Conservation (phyloP, 2,797 vertebrate species). For the Brotula barbata region DNA sequence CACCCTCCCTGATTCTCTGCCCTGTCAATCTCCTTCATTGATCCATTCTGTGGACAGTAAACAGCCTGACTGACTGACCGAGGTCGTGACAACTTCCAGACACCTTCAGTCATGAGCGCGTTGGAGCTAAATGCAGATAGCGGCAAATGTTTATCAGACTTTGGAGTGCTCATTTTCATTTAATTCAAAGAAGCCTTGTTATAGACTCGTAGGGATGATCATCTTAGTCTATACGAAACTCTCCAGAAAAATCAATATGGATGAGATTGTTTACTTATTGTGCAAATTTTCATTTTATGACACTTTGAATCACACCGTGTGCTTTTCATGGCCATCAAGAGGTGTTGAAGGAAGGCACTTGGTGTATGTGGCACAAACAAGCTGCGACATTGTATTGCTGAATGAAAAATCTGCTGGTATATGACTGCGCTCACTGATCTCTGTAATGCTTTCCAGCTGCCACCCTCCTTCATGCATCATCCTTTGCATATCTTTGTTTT, state of each 20-base stretch:
- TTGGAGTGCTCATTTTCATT: slow-evolving; percentile 12
- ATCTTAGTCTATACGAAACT: not conserved
- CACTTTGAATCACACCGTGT: too few species aligned
- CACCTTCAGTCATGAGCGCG: slow-evolving; percentile 19
- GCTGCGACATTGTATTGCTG: slow-evolving; percentile 15
- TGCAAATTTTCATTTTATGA: too few species aligned
- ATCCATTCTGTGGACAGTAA: slow-evolving; percentile 27
- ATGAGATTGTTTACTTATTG: too few species aligned
- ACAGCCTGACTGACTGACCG: slow-evolving; percentile 6
- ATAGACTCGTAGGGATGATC: not conserved
- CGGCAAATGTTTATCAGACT: not conserved
- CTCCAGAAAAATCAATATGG: not conserved
- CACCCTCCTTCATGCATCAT: slow-evolving; percentile 2
- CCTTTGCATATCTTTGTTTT: slow-evolving; percentile 5
- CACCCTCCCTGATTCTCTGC: not conserved
- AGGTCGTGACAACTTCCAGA: slow-evolving; percentile 21
- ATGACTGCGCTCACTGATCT: slow-evolving; percentile 8
- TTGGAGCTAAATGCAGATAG: slow-evolving; percentile 16
- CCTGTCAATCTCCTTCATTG: slow-evolving; percentile 16
- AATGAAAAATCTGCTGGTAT: not conserved
- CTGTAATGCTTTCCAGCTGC: not conserved
- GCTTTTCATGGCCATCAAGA: too few species aligned
- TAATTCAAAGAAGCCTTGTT: not conserved
- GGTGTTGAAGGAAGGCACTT: not conserved
- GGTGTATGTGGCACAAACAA: not conserved